Evolutionary conservation across 2,113 vertebrate genomes (phyloP).

Genomic region (Haliaeetus leucogaster): DNA sequence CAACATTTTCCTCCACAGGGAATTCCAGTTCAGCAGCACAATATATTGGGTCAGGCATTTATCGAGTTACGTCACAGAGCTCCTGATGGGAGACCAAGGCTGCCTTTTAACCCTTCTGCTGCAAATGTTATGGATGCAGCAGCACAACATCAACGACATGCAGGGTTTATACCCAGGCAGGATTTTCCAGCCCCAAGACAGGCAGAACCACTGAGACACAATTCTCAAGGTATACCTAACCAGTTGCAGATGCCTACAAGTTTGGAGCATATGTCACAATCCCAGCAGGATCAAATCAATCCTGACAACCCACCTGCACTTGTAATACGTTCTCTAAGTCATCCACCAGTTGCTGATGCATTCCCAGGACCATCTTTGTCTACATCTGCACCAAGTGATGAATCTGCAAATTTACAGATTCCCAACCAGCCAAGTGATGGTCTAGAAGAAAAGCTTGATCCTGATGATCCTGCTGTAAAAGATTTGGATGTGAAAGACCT

Average conservation of each 20-base stretch:
- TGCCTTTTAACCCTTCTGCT: conserved; percentile 73
- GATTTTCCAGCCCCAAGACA: conserved; percentile 75
- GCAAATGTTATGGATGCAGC: conserved; percentile 71
- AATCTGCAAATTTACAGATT: conserved; percentile 61
- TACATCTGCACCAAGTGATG: conserved; percentile 53
- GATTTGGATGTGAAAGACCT: conserved; percentile 91
- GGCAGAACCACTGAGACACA: conserved; percentile 65
- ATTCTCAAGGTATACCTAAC: conserved; percentile 59
- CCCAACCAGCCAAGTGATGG: conserved; percentile 64
- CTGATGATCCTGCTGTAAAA: conserved; percentile 91
- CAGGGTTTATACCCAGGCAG: conserved; percentile 72
- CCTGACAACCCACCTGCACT: conserved; percentile 67
- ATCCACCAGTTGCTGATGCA: conserved; percentile 76
- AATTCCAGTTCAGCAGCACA: conserved; percentile 86
- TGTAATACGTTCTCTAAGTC: conserved; percentile 81
- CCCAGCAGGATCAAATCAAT: conserved; percentile 72
- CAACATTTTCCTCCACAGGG: conserved; percentile 83
- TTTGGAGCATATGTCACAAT: conserved; percentile 78
- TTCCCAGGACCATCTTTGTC: conserved; percentile 75
- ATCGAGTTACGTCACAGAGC: conserved; percentile 89
- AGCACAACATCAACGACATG: conserved; percentile 67
- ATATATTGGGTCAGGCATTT: conserved; percentile 90
- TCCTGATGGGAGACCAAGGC: conserved; percentile 82
- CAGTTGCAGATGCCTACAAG: conserved; percentile 74
- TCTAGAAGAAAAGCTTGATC: conserved; percentile 90